Evolutionary conservation across 2,797 vertebrate genomes (phyloP).

Genomic region (Synaphobranchus kaupii): DNA sequence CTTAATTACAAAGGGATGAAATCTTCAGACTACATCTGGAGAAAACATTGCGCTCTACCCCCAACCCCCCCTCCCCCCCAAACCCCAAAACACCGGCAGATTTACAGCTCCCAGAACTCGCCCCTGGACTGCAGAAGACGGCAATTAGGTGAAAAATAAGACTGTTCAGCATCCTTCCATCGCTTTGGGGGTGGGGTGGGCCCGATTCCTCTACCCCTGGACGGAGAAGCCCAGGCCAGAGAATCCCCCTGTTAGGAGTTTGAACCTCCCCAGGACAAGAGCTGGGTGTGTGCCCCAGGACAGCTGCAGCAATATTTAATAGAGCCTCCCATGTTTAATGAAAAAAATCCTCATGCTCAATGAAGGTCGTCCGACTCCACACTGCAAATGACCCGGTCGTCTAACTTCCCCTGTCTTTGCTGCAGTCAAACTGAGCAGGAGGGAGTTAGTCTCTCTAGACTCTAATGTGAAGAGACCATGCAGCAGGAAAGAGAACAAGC

Average conservation of each 20-base stretch:
- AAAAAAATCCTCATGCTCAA: not conserved
- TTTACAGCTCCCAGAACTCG: conserved; percentile 78
- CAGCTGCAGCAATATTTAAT: not conserved
- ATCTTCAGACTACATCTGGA: conserved; percentile 82
- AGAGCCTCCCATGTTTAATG: not conserved
- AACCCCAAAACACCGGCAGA: conserved; percentile 69
- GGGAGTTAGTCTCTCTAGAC: not conserved
- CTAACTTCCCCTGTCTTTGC: not conserved
- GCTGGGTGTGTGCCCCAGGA: not conserved
- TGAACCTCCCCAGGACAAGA: conserved; percentile 42
- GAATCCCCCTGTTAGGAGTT: conserved; percentile 54
- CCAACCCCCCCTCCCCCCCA: not conserved
- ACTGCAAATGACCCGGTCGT: not conserved
- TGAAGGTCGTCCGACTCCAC: not conserved
- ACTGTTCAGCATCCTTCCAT: conserved; percentile 62
- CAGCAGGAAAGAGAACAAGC: not conserved
- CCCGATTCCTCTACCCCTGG: conserved; percentile 53
- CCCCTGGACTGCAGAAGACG: conserved; percentile 65
- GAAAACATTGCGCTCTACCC: conserved; percentile 71
- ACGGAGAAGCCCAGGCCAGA: conserved; percentile 39
- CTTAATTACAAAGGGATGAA: conserved; percentile 87
- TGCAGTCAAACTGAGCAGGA: not conserved
- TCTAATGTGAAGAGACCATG: not conserved
- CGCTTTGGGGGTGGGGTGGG: conserved; percentile 56
- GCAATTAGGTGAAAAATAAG: conserved; percentile 75